A percentile compares a stretch with the other conserved stretches of the same genome.
phyloP scores from a whole-genome alignment of 1,140 invertebrate species.

The Musca vetustissima region DNA sequence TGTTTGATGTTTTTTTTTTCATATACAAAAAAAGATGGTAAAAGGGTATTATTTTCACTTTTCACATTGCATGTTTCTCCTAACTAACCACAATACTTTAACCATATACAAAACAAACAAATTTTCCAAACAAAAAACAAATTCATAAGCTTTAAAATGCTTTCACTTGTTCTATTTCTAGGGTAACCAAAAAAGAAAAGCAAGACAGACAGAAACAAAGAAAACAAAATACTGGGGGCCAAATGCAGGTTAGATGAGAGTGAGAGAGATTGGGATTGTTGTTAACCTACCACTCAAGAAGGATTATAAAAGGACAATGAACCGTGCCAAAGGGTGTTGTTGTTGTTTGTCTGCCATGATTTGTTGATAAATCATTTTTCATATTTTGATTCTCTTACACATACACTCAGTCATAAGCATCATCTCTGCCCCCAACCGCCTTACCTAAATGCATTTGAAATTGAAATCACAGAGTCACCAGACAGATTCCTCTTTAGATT shows the following conservation, averaged over 20 bases:
- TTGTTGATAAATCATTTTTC: not conserved
- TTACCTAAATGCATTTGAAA: slow-evolving; percentile 8
- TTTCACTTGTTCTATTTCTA: slow-evolving; percentile 18
- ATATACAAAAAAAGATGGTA: not conserved
- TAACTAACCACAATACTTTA: not conserved
- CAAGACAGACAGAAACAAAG: too few species aligned
- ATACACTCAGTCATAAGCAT: not conserved
- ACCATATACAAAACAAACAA: not conserved
- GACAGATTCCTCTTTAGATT: not conserved
- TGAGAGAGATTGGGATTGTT: not conserved
- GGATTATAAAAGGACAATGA: not conserved
- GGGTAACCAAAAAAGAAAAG: not conserved
- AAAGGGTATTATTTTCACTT: not conserved
- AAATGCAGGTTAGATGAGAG: not conserved
- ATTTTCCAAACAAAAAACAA: not conserved
- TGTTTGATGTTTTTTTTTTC: not conserved
- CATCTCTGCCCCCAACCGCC: too few species aligned
- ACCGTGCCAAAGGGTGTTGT: not conserved
- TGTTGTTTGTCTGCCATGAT: not conserved
- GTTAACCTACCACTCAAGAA: too few species aligned
- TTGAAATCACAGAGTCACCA: not conserved
- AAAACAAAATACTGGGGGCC: not conserved
- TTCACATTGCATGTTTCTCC: not conserved
- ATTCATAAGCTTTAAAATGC: slow-evolving; percentile 8
- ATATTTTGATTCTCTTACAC: too few species aligned